Conservation (phyloP, 2,888 invertebrate species). For the Lasius fuliginosus region DNA sequence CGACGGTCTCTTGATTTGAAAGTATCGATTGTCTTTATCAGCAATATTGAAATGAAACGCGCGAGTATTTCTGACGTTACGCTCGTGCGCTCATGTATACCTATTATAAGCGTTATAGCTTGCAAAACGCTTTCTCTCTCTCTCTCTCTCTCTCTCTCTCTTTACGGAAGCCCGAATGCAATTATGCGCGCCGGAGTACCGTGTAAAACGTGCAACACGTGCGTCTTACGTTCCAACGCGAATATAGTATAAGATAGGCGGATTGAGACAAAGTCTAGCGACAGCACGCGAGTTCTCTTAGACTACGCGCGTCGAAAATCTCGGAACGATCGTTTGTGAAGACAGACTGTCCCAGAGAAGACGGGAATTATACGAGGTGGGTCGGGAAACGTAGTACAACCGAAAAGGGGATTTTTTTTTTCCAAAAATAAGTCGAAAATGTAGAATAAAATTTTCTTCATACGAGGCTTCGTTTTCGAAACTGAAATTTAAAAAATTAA, state of each 20-base stretch:
- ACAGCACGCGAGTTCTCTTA: background rate
- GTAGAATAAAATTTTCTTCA: background rate
- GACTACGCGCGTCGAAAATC: background rate
- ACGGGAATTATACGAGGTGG: background rate
- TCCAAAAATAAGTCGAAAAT: background rate
- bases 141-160: background rate
- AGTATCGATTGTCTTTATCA: constrained; percentile 1
- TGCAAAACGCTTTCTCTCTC: constrained; percentile 21
- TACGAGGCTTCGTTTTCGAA: background rate
- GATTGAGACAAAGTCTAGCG: background rate
- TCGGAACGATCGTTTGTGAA: background rate
- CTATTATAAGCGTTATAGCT: constrained; percentile 37
- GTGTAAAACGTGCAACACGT: constrained; percentile 37
- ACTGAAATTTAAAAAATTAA: background rate
- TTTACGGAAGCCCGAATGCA: constrained; percentile 50
- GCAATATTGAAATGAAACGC: constrained; percentile 5
- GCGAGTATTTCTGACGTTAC: constrained; percentile 21
- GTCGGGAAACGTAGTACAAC: background rate
- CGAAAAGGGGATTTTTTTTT: background rate
- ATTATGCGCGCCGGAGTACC: constrained; percentile 44
- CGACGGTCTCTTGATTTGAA: background rate
- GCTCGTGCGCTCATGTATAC: constrained; percentile 32
- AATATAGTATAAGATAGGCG: background rate
- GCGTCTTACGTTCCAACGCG: constrained; percentile 14
- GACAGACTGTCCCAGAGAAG: background rate